Conservation (phyloP, 2,113 vertebrate genomes). For the Austrofundulus limnaeus region DNA sequence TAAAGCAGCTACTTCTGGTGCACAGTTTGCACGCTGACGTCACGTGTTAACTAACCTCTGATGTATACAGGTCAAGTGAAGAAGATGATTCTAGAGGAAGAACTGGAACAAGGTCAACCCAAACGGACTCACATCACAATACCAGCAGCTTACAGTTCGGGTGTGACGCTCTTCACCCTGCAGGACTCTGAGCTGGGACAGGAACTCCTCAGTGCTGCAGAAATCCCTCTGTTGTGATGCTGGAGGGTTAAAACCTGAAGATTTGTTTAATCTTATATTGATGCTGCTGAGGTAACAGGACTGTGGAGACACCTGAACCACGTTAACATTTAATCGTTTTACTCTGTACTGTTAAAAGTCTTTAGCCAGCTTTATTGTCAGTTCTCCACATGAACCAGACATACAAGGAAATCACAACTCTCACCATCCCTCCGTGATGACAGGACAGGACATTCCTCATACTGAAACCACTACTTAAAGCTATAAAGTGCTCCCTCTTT, state of each 20-base stretch:
- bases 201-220: slow-evolving; percentile 64
- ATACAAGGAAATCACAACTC: too few relatives aligned
- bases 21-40: background rate
- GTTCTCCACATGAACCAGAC: too few relatives aligned
- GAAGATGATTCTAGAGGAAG: slow-evolving; percentile 63
- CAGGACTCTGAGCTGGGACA: slow-evolving; percentile 49
- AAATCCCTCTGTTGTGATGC: slow-evolving; percentile 64
- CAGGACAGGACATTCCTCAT: too few relatives aligned
- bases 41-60: too few relatives aligned
- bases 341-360: too few relatives aligned
- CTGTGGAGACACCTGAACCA: too few relatives aligned
- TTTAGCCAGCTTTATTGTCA: too few relatives aligned
- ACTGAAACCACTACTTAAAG: too few relatives aligned
- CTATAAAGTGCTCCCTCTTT: too few relatives aligned
- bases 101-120: slow-evolving; percentile 27
- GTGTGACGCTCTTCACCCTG: slow-evolving; percentile 72
- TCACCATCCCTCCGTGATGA: too few relatives aligned
- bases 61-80: slow-evolving; percentile 78
- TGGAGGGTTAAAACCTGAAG: background rate
- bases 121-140: slow-evolving; percentile 67
- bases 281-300: background rate
- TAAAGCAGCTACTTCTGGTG: slow-evolving; percentile 17
- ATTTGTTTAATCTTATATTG: slow-evolving; percentile 2
- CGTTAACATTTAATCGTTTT: too few relatives aligned
- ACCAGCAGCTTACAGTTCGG: slow-evolving; percentile 78